phyloP scores from a whole-genome alignment of 2,113 vertebrate genomes.

The Eleginops maclovinus region DNA sequence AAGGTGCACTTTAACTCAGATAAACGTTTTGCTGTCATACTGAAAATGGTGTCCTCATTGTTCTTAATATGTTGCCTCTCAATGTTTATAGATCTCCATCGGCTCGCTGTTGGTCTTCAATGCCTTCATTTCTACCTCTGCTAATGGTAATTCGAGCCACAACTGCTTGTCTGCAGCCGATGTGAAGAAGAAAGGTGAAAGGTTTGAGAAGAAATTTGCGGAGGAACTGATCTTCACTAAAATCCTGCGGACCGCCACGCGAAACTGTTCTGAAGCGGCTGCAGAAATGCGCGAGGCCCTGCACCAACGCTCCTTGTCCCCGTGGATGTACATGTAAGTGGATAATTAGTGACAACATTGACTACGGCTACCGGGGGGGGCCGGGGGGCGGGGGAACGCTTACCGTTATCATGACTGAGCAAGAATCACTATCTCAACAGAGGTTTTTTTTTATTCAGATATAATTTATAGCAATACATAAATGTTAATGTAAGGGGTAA shows the following conservation, averaged over 20 bases:
- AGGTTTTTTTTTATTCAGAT: too few species aligned
- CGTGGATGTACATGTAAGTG: slow-evolving; percentile 45
- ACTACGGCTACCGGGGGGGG: neutral
- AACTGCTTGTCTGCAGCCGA: neutral
- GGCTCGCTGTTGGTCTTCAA: neutral
- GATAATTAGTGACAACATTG: neutral
- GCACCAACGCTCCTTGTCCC: slow-evolving; percentile 15
- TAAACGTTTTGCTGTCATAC: too few species aligned
- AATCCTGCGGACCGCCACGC: rapidly evolving
- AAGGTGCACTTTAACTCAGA: neutral
- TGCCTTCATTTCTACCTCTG: rapidly evolving
- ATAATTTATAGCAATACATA: too few species aligned
- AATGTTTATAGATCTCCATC: neutral
- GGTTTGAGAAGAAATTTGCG: rapidly evolving
- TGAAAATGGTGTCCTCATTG: rapidly evolving
- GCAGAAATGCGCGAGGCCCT: rapidly evolving
- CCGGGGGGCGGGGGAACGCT: too few species aligned
- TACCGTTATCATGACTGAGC: neutral
- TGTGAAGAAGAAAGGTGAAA: rapidly evolving
- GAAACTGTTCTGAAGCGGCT: neutral
- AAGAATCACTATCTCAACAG: neutral
- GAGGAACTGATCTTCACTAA: rapidly evolving
- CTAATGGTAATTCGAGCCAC: rapidly evolving
- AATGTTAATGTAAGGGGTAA: too few species aligned
- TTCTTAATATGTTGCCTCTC: neutral